Conservation (phyloP, 1,140 invertebrate genomes). For the Drosophila santomea region DNA sequence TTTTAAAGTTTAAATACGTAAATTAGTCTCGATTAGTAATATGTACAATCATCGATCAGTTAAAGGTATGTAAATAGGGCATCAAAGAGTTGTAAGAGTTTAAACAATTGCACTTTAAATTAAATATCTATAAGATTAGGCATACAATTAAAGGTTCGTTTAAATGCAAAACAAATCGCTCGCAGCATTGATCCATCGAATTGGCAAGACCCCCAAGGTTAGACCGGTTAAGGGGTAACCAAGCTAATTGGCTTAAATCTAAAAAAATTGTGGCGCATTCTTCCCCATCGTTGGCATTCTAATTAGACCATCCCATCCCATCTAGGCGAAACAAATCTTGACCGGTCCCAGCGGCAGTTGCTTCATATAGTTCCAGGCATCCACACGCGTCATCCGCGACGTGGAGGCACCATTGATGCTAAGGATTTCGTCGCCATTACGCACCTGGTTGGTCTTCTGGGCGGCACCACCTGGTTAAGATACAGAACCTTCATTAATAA, state of each 20-base stretch:
- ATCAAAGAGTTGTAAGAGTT: slow-evolving; percentile 53
- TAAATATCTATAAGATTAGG: slow-evolving; percentile 59
- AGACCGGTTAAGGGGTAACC: slow-evolving; percentile 33
- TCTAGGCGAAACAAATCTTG: slow-evolving; percentile 81
- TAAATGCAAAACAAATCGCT: slow-evolving; percentile 59
- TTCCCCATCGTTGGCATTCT: slow-evolving; percentile 28
- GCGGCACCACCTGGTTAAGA: slow-evolving; percentile 91
- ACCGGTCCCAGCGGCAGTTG: slow-evolving; percentile 93
- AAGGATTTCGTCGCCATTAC: slow-evolving; percentile 94
- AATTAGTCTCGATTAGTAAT: slow-evolving; percentile 74
- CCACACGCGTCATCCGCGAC: slow-evolving; percentile 93
- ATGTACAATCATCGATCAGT: slow-evolving; percentile 65
- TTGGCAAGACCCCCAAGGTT: slow-evolving; percentile 53
- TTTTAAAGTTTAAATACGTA: slow-evolving; percentile 62
- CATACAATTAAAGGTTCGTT: slow-evolving; percentile 51
- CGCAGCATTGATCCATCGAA: slow-evolving; percentile 48
- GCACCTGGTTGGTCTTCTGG: slow-evolving; percentile 93
- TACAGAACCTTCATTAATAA: slow-evolving; percentile 5
- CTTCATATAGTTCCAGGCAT: slow-evolving; percentile 97
- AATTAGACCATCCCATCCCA: background rate
- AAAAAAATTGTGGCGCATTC: slow-evolving; percentile 76
- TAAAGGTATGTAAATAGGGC: slow-evolving; percentile 33
- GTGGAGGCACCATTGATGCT: slow-evolving; percentile 93
- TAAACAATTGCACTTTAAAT: slow-evolving; percentile 74
- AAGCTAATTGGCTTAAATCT: slow-evolving; percentile 62